Conservation (phyloP, 2,888 invertebrate species). For the Biston betularia region DNA sequence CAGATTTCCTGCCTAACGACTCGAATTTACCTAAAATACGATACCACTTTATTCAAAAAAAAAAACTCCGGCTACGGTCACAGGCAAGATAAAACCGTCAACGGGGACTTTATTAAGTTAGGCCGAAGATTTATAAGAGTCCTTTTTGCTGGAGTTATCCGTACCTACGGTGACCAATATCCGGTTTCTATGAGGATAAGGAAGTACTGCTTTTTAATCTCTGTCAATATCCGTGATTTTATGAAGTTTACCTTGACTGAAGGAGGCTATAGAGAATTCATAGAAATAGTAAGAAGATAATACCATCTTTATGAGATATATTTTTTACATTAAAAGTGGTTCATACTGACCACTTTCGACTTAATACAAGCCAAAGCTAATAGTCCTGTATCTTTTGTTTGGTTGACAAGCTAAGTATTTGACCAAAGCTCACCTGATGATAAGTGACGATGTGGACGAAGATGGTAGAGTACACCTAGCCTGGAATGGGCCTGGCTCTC, state of each 20-base stretch:
- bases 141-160: conserved; percentile 77
- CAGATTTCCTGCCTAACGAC: conserved; percentile 33
- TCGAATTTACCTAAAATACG: conserved; percentile 48
- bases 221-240: conserved; percentile 10
- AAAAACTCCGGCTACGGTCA: conserved; percentile 62
- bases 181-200: conserved; percentile 27
- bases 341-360: too few species aligned
- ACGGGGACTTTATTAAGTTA: conserved; percentile 79
- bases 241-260: conserved; percentile 9
- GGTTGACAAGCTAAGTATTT: too few species aligned
- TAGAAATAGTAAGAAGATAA: not conserved
- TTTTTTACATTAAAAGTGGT: too few species aligned
- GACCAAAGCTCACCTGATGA: too few species aligned
- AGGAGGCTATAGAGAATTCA: not conserved
- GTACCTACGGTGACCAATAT: conserved; percentile 45
- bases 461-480: too few species aligned
- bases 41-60: conserved; percentile 65
- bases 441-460: too few species aligned
- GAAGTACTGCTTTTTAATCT: conserved; percentile 10
- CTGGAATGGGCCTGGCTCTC: too few species aligned
- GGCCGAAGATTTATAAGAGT: conserved; percentile 76
- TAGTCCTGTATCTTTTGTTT: too few species aligned
- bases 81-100: conserved; percentile 75
- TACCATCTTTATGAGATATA: too few species aligned
- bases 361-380: too few species aligned